Base-by-base conservation (phyloP, 2,797 vertebrate genomes). In the Megaceryle alcyon region DNA sequence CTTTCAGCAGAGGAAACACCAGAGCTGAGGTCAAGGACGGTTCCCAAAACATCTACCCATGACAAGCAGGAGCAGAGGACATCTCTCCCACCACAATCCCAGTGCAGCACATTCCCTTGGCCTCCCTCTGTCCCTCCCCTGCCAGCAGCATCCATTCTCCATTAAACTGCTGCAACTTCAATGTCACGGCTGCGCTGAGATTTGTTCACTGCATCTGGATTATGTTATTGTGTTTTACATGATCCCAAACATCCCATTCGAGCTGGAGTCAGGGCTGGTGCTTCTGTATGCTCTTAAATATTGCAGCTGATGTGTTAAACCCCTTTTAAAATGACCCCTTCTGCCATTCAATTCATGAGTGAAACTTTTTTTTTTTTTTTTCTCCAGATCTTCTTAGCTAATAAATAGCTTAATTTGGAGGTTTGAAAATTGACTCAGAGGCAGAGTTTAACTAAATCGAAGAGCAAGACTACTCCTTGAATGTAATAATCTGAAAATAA, bases 401-500 rank as follows among this genome's bases (percentile, higher is more conserved):
- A 96, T 90, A 92, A 95, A 96, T 92, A 95, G 91, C 95, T 94
- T 96, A 83, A 96, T 97, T 90, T 94, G 85, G 80, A 84, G 85
- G 72, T 41, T 94, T 96, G 82, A 37, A 94, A 96, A 96, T 94
- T 92, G 94, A 96, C 95, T 96, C 94, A 92, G 94, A 96, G 86
- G 92, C 91, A 92, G 96, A 95, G 92, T 97, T 96, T 86, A 94
- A 94, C 89, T 82, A 83, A 96, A 96, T 94, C 65, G 92, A 96
- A 95, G 91, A 93, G 92, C 91, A 90, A 90, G 91, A 66, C 92
- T 95, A 81, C 76, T 63, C 94, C 89, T 92, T 33, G 63, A 96
- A 94, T 92, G 82, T 94, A 95, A 97, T 97, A 96, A 97, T 96
- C 96, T 96, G 96, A 95, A 97, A 96, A 96, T 91, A 96, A 97